Evolutionary conservation across 2,113 vertebrate species (phyloP).

Genomic region (Rostratula benghalensis): DNA sequence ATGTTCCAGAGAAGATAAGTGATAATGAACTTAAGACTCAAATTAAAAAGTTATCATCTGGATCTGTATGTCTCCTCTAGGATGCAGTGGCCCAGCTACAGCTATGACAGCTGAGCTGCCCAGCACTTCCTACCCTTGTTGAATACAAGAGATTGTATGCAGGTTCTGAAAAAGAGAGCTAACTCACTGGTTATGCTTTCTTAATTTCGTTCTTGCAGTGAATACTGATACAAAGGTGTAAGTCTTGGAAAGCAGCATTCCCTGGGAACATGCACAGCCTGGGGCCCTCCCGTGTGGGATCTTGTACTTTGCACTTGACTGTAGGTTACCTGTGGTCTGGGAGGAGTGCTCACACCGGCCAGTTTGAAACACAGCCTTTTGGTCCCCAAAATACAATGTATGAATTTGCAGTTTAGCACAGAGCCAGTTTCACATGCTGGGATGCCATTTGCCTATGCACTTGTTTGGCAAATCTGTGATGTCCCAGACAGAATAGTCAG

Average conservation of each 20-base stretch:
- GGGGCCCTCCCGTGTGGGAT: neutral
- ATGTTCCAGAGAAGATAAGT: neutral
- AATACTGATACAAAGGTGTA: neutral
- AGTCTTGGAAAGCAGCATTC: neutral
- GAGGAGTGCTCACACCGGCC: neutral
- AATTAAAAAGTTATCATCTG: neutral
- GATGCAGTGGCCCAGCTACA: neutral
- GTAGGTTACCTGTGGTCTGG: neutral
- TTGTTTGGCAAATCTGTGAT: neutral
- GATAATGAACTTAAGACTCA: neutral
- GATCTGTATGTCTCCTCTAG: neutral
- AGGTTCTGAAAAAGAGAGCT: neutral
- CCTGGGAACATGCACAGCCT: neutral
- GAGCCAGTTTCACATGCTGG: neutral
- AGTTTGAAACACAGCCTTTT: neutral
- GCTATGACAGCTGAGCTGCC: neutral
- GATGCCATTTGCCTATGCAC: neutral
- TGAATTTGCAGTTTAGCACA: neutral
- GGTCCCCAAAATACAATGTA: neutral
- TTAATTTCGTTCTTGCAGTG: neutral
- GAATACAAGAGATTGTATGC: neutral
- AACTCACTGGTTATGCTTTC: neutral
- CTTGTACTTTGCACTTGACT: neutral
- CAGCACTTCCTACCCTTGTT: neutral
- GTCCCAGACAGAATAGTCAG: neutral